Conservation (phyloP, 2,113 vertebrate species). For the Phoxinus phoxinus region DNA sequence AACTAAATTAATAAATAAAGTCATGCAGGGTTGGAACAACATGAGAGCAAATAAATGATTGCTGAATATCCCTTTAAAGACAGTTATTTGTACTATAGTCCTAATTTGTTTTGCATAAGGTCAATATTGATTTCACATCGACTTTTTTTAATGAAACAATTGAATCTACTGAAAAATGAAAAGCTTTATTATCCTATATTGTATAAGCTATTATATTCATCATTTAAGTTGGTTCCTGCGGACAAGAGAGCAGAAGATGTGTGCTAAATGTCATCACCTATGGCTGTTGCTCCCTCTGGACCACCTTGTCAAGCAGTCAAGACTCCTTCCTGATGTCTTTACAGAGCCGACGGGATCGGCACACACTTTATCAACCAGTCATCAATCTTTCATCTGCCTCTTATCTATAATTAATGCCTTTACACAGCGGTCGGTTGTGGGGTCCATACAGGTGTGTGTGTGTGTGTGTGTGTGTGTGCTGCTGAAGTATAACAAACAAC, state of each 20-base stretch:
- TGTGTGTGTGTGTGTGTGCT: slow-evolving; percentile 14
- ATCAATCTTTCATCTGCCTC: slow-evolving; percentile 59
- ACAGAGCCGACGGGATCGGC: slow-evolving; percentile 45
- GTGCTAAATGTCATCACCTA: slow-evolving; percentile 32
- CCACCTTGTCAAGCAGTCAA: slow-evolving; percentile 45
- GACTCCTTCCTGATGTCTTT: slow-evolving; percentile 48
- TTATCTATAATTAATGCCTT: slow-evolving; percentile 62
- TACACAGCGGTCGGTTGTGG: slow-evolving; percentile 52
- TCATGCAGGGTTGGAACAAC: not conserved
- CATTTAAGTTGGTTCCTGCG: not conserved
- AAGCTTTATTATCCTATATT: not conserved
- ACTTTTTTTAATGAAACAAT: not conserved
- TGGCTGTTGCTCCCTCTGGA: slow-evolving; percentile 37
- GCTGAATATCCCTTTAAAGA: not conserved
- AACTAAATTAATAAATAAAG: not conserved
- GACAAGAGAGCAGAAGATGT: slow-evolving; percentile 2
- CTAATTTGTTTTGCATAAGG: not conserved
- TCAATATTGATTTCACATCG: not conserved
- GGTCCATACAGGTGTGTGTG: slow-evolving; percentile 47
- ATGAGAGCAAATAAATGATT: too few species aligned
- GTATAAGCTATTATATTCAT: not conserved
- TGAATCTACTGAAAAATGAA: not conserved
- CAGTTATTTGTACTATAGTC: not conserved
- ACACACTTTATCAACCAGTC: slow-evolving; percentile 52
- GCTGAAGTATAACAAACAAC: slow-evolving; percentile 30